Evolutionary conservation across 2,888 invertebrate genomes (phyloP).

Genomic region (Lasioglossum oenotherae): DNA sequence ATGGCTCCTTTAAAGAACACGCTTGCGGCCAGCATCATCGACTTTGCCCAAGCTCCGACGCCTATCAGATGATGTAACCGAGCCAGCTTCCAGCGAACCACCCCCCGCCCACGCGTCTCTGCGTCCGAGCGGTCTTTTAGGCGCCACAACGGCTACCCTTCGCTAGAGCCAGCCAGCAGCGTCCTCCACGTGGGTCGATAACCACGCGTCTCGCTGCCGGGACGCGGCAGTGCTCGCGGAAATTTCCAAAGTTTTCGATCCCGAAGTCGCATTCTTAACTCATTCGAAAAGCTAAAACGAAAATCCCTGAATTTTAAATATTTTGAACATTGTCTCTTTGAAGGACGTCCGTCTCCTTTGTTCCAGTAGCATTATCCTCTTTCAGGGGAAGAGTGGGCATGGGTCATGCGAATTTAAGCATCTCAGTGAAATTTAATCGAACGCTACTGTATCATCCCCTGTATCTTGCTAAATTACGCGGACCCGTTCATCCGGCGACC

Average conservation of each 20-base stretch:
- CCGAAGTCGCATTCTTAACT: not conserved
- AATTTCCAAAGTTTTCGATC: not conserved
- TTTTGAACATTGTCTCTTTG: no score
- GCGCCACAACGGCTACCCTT: slow-evolving; percentile 74
- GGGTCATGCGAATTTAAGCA: not conserved
- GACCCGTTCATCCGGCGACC: slow-evolving; percentile 51
- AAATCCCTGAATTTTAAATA: not conserved
- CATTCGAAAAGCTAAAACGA: not conserved
- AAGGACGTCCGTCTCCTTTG: not conserved
- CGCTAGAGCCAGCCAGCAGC: slow-evolving; percentile 39
- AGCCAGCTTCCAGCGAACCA: slow-evolving; percentile 51
- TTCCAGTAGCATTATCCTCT: not conserved
- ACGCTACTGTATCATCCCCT: not conserved
- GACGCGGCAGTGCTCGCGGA: slow-evolving; percentile 41
- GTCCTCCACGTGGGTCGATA: slow-evolving; percentile 70
- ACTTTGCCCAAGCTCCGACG: slow-evolving; percentile 55
- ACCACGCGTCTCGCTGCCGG: slow-evolving; percentile 61
- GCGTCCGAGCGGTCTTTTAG: slow-evolving; percentile 72
- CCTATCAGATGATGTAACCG: slow-evolving; percentile 72
- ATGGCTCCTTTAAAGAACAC: slow-evolving; percentile 62
- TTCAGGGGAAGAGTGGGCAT: not conserved
- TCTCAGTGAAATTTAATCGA: not conserved
- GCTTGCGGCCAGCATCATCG: slow-evolving; percentile 54
- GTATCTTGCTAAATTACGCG: slow-evolving; percentile 55
- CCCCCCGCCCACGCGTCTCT: slow-evolving; percentile 14